These are phyloP conservation scores for Pelmatolapia mariae DNA, from an alignment of 2,113 vertebrate genomes.

Conservation along the genomic window DNA sequence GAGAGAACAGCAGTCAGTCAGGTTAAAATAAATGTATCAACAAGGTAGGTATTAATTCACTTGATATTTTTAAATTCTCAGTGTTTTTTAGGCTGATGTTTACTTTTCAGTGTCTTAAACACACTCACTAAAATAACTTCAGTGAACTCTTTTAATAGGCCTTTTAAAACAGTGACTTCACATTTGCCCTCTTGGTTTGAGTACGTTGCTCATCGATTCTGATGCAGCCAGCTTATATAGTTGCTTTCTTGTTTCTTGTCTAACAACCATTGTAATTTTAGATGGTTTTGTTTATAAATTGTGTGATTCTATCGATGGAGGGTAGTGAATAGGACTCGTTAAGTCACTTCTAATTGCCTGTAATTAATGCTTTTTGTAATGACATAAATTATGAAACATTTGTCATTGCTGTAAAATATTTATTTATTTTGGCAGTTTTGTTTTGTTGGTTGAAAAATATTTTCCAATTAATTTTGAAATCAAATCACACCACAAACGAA, in stretches of 20 bases:
- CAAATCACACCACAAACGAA: not conserved
- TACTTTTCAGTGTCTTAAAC: not conserved
- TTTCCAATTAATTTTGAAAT: no score
- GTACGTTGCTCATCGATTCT: not conserved
- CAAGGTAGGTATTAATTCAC: not conserved
- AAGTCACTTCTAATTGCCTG: accelerated
- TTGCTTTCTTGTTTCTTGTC: not conserved
- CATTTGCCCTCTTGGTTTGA: not conserved
- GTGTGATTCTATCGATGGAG: not conserved
- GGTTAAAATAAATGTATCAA: not conserved
- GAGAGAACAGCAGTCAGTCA: not conserved
- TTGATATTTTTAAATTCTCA: not conserved
- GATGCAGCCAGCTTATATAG: not conserved
- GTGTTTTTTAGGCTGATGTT: not conserved
- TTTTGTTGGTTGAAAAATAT: no score
- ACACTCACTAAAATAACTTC: not conserved
- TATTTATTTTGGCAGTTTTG: not conserved
- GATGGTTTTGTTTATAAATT: not conserved
- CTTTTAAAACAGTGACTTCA: not conserved
- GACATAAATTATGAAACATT: not conserved
- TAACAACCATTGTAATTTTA: not conserved
- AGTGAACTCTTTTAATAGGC: not conserved
- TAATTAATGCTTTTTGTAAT: accelerated
- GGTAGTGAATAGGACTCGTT: not conserved
- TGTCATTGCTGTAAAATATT: not conserved